These are phyloP conservation scores for Henricia sp. DNA, from an alignment of 53 echinoderm and acorn worm species.

Conservation along the genomic window DNA sequence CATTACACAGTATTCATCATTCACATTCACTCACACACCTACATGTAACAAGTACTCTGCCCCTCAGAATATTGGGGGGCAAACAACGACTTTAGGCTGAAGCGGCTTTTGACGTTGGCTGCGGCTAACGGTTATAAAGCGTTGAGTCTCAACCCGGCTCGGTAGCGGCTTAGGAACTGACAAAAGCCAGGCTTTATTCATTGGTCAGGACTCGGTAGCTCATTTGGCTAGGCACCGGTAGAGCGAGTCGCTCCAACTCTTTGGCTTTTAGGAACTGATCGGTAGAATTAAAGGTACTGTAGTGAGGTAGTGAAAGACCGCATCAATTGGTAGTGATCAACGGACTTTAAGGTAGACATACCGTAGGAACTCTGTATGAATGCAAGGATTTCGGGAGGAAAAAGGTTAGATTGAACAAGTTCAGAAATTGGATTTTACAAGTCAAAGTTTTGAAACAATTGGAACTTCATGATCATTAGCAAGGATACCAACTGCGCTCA, in stretches of 20 bases:
- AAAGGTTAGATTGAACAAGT: neutral
- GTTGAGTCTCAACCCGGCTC: neutral
- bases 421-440: too few species aligned
- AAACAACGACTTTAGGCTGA: conserved; percentile 20
- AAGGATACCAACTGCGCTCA: too few species aligned
- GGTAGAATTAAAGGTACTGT: conserved; percentile 17
- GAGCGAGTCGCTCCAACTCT: conserved; percentile 18
- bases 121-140: neutral
- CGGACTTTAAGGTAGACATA: conserved; percentile 46
- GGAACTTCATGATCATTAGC: too few species aligned
- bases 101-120: conserved; percentile 26
- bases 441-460: too few species aligned
- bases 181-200: conserved; percentile 16
- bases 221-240: conserved; percentile 22
- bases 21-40: too few species aligned
- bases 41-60: too few species aligned
- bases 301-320: conserved; percentile 30
- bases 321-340: conserved; percentile 38
- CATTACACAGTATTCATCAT: too few species aligned
- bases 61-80: too few species aligned
- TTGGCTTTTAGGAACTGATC: conserved; percentile 7
- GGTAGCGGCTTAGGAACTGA: conserved; percentile 6
- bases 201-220: conserved; percentile 26
- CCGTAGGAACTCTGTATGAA: conserved; percentile 43
- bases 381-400: conserved; percentile 30